These are phyloP conservation scores for Malurus splendens DNA, from an alignment of 2,797 vertebrate genomes.

Conservation along the genomic window DNA sequence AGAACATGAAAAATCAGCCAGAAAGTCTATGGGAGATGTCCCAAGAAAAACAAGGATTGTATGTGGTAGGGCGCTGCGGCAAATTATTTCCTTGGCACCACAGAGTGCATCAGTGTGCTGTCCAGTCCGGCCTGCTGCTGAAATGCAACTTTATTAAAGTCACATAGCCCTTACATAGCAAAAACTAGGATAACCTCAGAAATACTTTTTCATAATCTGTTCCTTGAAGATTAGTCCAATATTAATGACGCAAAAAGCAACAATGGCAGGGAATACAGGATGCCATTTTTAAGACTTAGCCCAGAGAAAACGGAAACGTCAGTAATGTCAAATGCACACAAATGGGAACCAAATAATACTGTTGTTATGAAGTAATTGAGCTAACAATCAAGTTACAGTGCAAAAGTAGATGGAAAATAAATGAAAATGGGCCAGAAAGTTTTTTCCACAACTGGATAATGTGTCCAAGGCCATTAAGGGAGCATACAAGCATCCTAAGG, in stretches of 20 bases:
- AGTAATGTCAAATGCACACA: background rate
- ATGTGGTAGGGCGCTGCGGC: background rate
- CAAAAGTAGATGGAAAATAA: background rate
- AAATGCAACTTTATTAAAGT: background rate
- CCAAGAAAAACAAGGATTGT: background rate
- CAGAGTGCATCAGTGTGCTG: background rate
- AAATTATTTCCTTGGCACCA: background rate
- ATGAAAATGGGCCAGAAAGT: background rate
- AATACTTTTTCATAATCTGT: background rate
- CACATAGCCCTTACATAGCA: background rate
- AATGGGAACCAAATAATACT: background rate
- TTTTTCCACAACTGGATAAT: background rate
- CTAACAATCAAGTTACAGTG: background rate
- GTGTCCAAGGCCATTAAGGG: background rate
- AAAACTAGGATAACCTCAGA: background rate
- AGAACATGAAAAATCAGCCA: background rate
- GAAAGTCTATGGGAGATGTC: background rate
- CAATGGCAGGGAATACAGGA: background rate
- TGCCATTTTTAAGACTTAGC: background rate
- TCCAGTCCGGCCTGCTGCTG: background rate
- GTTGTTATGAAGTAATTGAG: no score
- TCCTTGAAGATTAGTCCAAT: background rate
- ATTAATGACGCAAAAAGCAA: background rate
- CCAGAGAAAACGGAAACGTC: background rate
- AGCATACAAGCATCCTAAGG: background rate